phyloP scores from a whole-genome alignment of 2,113 vertebrate species.

The Toxotes chatareus region DNA sequence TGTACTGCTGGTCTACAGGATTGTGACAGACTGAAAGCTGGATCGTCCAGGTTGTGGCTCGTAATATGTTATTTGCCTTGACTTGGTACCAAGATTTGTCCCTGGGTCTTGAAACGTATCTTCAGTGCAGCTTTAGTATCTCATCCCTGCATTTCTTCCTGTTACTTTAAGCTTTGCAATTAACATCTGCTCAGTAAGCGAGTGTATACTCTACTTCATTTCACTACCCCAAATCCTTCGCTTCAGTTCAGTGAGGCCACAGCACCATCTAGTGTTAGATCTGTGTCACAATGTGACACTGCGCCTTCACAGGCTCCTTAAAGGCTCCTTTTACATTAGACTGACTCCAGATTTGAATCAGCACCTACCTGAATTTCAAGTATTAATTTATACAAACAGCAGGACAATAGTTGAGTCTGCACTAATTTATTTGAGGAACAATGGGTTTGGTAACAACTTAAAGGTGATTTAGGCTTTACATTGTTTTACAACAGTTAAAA shows the following conservation, averaged over 20 bases:
- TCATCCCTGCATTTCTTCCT: neutral
- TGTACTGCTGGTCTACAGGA: neutral
- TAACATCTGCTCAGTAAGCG: rapidly evolving
- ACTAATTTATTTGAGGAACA: conserved; percentile 61
- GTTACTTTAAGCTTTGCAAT: neutral
- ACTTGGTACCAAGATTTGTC: neutral
- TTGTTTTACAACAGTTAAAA: conserved; percentile 2
- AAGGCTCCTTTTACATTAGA: neutral
- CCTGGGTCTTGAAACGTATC: neutral
- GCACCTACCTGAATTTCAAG: neutral
- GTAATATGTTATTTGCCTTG: neutral
- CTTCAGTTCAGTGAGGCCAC: conserved; percentile 4
- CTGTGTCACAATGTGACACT: neutral
- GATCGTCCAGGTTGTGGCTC: neutral
- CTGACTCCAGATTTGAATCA: neutral
- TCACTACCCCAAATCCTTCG: neutral
- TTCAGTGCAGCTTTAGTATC: neutral
- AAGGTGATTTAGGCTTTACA: neutral
- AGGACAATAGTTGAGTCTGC: neutral
- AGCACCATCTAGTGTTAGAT: conserved; percentile 67
- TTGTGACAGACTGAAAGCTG: conserved; percentile 3
- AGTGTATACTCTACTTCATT: neutral
- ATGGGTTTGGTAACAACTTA: conserved; percentile 27
- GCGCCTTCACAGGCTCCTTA: neutral
- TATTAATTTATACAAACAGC: conserved; percentile 16